A percentile compares a stretch with the other conserved stretches of the same genome.
phyloP scores from a whole-genome alignment of 2,113 vertebrate species.

The Xenopus tropicalis region UCB_Xtro_10.0 CM004448.2:94688501-94689000 shows the following conservation, averaged over 20 bases:
- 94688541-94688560: constrained; percentile 21
- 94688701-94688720: constrained; percentile 37
- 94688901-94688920: constrained; percentile 41
- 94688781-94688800: constrained; percentile 32
- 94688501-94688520: constrained; percentile 16
- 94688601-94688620: constrained; percentile 38
- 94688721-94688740: constrained; percentile 43
- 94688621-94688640: constrained; percentile 16
- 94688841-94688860: constrained; percentile 37
- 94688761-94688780: constrained; percentile 43
- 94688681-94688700: constrained; percentile 34
- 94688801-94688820: constrained; percentile 41
- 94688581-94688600: constrained; percentile 24
- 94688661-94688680: constrained; percentile 36
- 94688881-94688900: constrained; percentile 43
- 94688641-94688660: constrained; percentile 32
- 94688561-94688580: constrained; percentile 18
- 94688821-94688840: constrained; percentile 39
- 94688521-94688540: constrained; percentile 35
- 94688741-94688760: constrained; percentile 42
- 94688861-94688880: constrained; percentile 40
- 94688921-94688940: constrained; percentile 36
- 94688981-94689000: neutral
- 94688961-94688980: neutral
- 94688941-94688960: constrained; percentile 14